phyloP scores from a whole-genome alignment of 1,140 invertebrate genomes.

The Carcinoscorpius rotundicauda region DNA sequence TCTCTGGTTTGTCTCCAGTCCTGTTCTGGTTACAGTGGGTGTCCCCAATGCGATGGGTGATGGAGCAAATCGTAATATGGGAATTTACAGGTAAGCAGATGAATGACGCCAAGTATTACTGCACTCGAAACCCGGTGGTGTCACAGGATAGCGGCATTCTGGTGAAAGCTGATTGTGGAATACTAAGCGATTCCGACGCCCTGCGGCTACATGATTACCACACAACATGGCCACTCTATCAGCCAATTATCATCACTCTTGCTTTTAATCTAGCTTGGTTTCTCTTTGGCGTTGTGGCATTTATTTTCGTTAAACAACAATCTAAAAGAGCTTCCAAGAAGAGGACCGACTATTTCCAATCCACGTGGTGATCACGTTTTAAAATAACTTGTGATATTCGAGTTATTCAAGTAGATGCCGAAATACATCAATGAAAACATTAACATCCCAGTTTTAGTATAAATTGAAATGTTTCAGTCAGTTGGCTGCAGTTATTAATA shows the following conservation, averaged over 20 bases:
- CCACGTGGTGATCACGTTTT: too few species aligned
- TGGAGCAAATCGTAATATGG: constrained; percentile 43
- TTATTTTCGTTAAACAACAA: constrained; percentile 5
- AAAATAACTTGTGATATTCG: background rate
- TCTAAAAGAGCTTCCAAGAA: background rate
- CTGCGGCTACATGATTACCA: constrained; percentile 19
- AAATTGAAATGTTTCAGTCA: too few species aligned
- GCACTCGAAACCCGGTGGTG: constrained; percentile 20
- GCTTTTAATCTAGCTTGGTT: constrained; percentile 17
- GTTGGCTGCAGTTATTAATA: too few species aligned
- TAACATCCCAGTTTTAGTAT: background rate
- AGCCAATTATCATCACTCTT: constrained; percentile 20
- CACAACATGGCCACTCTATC: constrained; percentile 10
- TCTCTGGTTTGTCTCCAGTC: constrained; percentile 51
- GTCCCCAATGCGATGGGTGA: constrained; percentile 60
- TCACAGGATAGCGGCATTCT: constrained; percentile 27
- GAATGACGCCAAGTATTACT: constrained; percentile 13
- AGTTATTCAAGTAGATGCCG: background rate
- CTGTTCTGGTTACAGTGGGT: constrained; percentile 50
- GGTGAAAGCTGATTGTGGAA: constrained; percentile 28
- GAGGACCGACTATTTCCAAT: background rate
- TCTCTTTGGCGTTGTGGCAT: constrained; percentile 9
- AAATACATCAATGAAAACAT: background rate
- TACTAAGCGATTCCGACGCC: constrained; percentile 23
- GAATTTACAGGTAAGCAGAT: constrained; percentile 21